A percentile compares a stretch with the other conserved stretches of the same genome.
These are phyloP conservation scores for Chironomus riparius DNA, from an alignment of 2,888 invertebrate genomes.

Conservation along the genomic window DNA sequence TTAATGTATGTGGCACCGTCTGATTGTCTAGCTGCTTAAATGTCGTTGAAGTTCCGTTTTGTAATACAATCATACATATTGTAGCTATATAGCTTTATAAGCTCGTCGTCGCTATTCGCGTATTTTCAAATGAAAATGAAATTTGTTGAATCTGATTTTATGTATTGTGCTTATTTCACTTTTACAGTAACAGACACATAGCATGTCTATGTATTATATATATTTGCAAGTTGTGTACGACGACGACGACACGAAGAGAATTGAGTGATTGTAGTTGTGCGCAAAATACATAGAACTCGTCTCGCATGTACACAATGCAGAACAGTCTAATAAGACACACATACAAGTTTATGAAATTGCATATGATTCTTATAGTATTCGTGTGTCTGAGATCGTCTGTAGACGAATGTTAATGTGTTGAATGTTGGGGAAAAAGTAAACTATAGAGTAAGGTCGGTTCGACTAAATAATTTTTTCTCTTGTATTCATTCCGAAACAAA, in stretches of 20 bases:
- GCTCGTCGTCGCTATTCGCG: background rate
- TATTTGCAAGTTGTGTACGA: background rate
- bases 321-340: background rate
- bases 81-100: background rate
- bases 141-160: conserved; percentile 1
- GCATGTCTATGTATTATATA: too few species aligned
- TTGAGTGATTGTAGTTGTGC: background rate
- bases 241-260: background rate
- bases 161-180: conserved; percentile 12
- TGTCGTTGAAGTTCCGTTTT: conserved; percentile 21
- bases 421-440: conserved; percentile 28
- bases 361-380: background rate
- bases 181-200: conserved; percentile 1
- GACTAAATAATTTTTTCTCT: conserved; percentile 10
- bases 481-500: conserved; percentile 34
- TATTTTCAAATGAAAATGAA: conserved; percentile 21
- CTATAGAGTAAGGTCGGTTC: conserved; percentile 32
- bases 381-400: background rate
- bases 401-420: background rate
- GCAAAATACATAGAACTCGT: background rate
- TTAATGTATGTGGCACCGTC: conserved; percentile 8
- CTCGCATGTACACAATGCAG: background rate
- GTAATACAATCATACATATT: background rate
- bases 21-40: conserved; percentile 8
- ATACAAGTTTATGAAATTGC: background rate